Percentiles rank a stretch among this genome's conserved stretches.
These are phyloP conservation scores for Gastrophysa polygoni DNA, from an alignment of 2,888 invertebrate genomes.

Conservation along the genomic window DNA sequence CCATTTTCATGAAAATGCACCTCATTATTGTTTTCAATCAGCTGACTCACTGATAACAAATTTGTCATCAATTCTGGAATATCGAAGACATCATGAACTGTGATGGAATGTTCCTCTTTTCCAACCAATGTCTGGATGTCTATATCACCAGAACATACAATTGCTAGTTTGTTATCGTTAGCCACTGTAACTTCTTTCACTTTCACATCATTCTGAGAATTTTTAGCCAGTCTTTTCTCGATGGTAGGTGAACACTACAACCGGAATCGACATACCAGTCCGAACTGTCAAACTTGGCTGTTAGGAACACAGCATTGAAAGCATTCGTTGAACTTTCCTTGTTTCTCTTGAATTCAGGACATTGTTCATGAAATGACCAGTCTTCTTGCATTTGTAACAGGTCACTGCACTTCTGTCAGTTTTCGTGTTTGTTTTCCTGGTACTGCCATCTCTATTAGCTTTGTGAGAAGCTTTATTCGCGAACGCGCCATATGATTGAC, in stretches of 20 bases:
- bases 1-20: conserved; percentile 34
- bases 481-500: conserved; percentile 5
- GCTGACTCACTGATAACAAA: conserved; percentile 37
- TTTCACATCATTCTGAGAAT: conserved; percentile 14
- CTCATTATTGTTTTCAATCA: conserved; percentile 38
- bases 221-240: conserved; percentile 27
- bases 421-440: not conserved
- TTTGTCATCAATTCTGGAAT: conserved; percentile 39
- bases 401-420: conserved; percentile 19
- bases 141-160: conserved; percentile 34
- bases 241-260: conserved; percentile 40
- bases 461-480: conserved; percentile 2
- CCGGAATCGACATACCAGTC: conserved; percentile 45
- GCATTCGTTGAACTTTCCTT: conserved; percentile 12
- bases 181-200: conserved; percentile 33
- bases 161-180: conserved; percentile 28
- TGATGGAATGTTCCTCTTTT: conserved; percentile 19
- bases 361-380: conserved; percentile 37
- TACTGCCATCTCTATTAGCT: conserved; percentile 11
- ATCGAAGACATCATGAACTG: conserved; percentile 32
- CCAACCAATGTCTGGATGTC: conserved; percentile 28
- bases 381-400: conserved; percentile 35
- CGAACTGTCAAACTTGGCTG: conserved; percentile 23
- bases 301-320: conserved; percentile 38
- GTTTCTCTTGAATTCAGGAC: conserved; percentile 22